A percentile compares a stretch with the other conserved stretches of the same genome.
phyloP scores from a whole-genome alignment of 1,140 invertebrate genomes.

The Trichogramma pretiosum region DNA sequence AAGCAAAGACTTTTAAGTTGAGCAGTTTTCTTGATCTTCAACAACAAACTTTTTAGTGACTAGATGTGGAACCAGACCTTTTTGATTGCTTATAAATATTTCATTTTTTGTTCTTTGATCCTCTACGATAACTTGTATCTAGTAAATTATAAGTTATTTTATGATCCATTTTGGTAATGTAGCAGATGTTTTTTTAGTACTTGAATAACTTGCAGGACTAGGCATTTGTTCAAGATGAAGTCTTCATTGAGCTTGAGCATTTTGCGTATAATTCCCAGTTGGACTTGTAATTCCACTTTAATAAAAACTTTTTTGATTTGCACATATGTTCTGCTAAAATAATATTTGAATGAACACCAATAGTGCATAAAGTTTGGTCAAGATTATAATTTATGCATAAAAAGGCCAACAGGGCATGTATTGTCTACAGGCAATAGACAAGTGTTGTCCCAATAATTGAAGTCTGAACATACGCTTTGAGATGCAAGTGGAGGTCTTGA shows the following conservation, averaged over 20 bases:
- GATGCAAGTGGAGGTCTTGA: conserved; percentile 17
- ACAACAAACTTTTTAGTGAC: conserved; percentile 90
- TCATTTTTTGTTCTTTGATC: conserved; percentile 67
- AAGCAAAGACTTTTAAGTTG: too few relatives aligned
- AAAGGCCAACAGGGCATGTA: conserved; percentile 22
- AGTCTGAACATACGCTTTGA: conserved; percentile 21
- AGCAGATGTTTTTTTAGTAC: not conserved
- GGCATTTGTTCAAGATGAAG: conserved; percentile 96
- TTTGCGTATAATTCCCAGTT: conserved; percentile 35
- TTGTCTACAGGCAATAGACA: conserved; percentile 26
- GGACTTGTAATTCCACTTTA: conserved; percentile 22
- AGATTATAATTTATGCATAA: not conserved
- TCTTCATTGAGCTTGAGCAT: conserved; percentile 47
- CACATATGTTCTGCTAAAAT: conserved; percentile 30
- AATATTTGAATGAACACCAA: not conserved
- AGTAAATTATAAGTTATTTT: conserved; percentile 16
- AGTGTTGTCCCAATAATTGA: conserved; percentile 22
- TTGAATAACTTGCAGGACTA: conserved; percentile 66
- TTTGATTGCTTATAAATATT: conserved; percentile 75
- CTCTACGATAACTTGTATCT: conserved; percentile 94
- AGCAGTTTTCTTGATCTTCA: conserved; percentile 94
- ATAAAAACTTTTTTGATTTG: conserved; percentile 36
- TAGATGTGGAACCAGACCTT: conserved; percentile 82
- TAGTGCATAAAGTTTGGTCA: not conserved
- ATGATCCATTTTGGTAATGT: not conserved